Conservation (phyloP, 2,113 vertebrate genomes). For the Motacilla alba region DNA sequence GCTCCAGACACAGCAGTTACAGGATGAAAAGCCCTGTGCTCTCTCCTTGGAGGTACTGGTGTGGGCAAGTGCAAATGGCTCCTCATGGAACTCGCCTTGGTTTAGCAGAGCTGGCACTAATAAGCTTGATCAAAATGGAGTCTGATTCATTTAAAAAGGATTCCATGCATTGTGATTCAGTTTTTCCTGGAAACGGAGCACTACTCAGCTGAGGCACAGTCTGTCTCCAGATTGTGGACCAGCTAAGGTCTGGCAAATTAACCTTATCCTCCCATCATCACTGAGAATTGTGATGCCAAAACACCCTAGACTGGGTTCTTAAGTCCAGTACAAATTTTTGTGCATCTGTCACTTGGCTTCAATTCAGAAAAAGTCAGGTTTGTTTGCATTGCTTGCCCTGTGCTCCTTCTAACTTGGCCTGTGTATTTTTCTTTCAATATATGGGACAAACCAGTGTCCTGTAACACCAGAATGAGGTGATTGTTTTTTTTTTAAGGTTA, state of each 20-base stretch:
- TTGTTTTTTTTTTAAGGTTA: background rate
- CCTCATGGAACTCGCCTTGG: background rate
- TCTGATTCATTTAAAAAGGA: background rate
- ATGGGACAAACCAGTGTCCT: background rate
- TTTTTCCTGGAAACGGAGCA: background rate
- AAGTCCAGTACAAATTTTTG: background rate
- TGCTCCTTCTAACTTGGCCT: background rate
- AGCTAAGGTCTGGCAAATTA: background rate
- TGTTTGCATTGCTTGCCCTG: background rate
- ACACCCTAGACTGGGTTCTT: background rate
- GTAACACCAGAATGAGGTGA: background rate
- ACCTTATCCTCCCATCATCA: background rate
- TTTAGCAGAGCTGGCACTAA: background rate
- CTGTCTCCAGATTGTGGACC: background rate
- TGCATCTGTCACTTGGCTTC: background rate
- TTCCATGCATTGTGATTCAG: background rate
- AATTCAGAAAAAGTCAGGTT: background rate
- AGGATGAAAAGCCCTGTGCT: background rate
- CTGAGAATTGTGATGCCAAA: background rate
- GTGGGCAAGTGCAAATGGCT: background rate
- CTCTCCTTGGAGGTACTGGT: accelerated
- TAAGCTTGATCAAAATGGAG: background rate
- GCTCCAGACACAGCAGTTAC: background rate
- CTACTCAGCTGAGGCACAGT: background rate
- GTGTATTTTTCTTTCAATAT: background rate